Evolutionary conservation across 2,113 vertebrate genomes (phyloP).

Genomic region (Cathartes aura): DNA sequence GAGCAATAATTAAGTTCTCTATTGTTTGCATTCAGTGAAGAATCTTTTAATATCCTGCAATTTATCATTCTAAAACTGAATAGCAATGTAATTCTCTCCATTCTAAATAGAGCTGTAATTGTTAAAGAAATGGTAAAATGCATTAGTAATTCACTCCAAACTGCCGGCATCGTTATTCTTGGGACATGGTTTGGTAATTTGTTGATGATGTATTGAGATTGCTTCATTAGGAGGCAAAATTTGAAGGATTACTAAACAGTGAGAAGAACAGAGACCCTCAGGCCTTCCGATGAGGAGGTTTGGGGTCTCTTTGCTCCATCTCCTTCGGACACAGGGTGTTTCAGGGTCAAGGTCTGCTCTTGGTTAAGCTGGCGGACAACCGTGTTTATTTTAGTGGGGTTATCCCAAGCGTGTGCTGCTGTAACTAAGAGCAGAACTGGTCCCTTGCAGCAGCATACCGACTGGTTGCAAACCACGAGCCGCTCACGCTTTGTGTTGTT

Average conservation of each 20-base stretch:
- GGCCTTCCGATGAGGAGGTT: background rate
- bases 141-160: constrained; percentile 1
- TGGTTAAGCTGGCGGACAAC: background rate
- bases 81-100: background rate
- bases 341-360: background rate
- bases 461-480: background rate
- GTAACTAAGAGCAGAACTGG: background rate
- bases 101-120: constrained; percentile 24
- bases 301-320: background rate
- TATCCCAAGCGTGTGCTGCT: background rate
- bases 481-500: rapidly evolving
- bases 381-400: background rate
- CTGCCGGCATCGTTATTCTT: background rate
- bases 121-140: constrained; percentile 32
- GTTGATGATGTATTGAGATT: background rate
- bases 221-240: background rate
- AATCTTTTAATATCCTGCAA: constrained; percentile 59
- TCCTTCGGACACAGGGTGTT: background rate
- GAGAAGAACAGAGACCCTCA: background rate
- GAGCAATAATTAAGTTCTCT: constrained; percentile 54
- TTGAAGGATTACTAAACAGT: background rate
- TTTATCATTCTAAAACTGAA: constrained; percentile 54
- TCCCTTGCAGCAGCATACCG: background rate
- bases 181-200: background rate
- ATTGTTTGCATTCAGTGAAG: constrained; percentile 56